A percentile compares a stretch with the other conserved stretches of the same genome.
Evolutionary conservation across 2,888 invertebrate species (phyloP).

Genomic region (Conus canariensis): DNA sequence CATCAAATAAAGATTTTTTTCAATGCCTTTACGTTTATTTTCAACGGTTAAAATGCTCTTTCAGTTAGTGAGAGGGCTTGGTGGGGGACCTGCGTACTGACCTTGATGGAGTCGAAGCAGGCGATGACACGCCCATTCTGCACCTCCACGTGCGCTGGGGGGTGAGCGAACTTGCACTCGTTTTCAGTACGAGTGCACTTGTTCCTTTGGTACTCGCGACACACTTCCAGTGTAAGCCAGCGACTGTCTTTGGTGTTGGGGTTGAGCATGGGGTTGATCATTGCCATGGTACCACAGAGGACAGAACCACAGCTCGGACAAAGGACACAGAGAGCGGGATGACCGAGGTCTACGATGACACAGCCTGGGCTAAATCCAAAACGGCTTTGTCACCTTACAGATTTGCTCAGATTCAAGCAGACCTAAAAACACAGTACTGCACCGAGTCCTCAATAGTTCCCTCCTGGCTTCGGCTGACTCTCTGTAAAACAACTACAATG

Average conservation of each 20-base stretch:
- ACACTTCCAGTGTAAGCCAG: slow-evolving; percentile 99
- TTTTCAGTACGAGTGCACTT: slow-evolving; percentile 98
- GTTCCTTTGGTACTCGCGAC: slow-evolving; percentile 98
- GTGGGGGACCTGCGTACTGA: slow-evolving; percentile 81
- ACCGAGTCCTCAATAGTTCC: no score
- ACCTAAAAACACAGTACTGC: no score
- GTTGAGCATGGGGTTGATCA: slow-evolving; percentile 51
- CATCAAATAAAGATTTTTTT: no score
- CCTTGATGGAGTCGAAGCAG: slow-evolving; percentile 99
- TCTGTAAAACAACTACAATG: no score
- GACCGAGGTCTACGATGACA: background rate
- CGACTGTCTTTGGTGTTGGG: slow-evolving; percentile 91
- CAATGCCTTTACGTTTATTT: no score
- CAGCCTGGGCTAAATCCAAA: no score
- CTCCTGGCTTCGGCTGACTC: no score
- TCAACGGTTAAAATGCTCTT: no score
- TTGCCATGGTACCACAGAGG: slow-evolving; percentile 43
- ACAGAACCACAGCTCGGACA: background rate
- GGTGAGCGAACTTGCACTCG: slow-evolving; percentile 99
- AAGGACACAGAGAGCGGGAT: background rate
- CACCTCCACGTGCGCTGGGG: slow-evolving; percentile 99
- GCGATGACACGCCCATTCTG: slow-evolving; percentile 99
- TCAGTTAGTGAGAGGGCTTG: no score
- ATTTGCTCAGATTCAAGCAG: no score
- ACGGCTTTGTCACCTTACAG: no score